Base-by-base conservation (phyloP, 1,140 invertebrate genomes). In the Bombus confusus region DNA sequence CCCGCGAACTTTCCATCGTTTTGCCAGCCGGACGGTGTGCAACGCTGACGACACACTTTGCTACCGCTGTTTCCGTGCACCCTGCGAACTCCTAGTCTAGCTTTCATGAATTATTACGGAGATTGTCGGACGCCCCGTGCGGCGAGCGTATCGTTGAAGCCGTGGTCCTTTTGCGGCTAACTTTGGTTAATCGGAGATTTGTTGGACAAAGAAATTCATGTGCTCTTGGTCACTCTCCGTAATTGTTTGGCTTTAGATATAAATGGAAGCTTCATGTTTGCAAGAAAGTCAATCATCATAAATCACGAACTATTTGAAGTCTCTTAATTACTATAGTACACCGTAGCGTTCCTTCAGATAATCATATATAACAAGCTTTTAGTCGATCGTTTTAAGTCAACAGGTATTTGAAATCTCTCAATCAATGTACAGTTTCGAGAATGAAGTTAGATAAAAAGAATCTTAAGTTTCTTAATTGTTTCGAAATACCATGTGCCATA, bases 11-110 rank as follows among this genome's bases (percentile, higher is more conserved):
- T 85, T 80, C 47, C 57, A 41, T 34, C 77, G 77, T 85, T 81
- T 80, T 80, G 43, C 41, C 59, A 68, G 81, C 57, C 73, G 66
- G 57, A n/a, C 39, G 47, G 13, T 39, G 82, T 66, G 72, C 78
- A 80, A 68, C 41, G 78, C 71, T 80, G 83, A 85, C 83, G 83
- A 72, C 59, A 80, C 69, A 80, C 31, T 85, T 85, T 74, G 78
- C 77, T 41, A 66, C 52, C 68, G 34, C 57, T 77, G 80, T 64
- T 74, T 52, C 72, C 68, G 52, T 43, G 52, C n/a, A 10, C 41
- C 10, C 43, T 15, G 18, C 28, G 9, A 52, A 76, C 57, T 62
- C 6, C n/a, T 12, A n/a, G 43, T 13, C 28, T 15, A 13, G 73
- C 47, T 78, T 28, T 8, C 34, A 57, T 83, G 81, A 83, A 83